These are phyloP conservation scores for Threskiornis aethiopicus DNA, from an alignment of 2,797 vertebrate species.

Conservation along the genomic window DNA sequence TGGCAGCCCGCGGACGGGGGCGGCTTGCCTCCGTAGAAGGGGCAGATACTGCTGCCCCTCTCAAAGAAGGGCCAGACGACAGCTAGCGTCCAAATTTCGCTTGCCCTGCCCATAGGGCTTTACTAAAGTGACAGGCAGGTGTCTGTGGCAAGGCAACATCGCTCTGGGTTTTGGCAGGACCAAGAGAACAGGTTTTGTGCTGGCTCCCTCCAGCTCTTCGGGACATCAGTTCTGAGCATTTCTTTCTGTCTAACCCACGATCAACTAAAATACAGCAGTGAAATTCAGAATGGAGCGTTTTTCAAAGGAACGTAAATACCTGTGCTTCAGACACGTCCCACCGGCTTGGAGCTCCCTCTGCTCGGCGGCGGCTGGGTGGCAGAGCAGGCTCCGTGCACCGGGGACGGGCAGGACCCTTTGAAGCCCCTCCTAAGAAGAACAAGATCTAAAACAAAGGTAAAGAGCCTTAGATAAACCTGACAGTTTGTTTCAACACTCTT, in stretches of 20 bases:
- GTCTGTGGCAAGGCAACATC: fast-evolving
- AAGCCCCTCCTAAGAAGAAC: not conserved
- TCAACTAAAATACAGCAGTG: no score
- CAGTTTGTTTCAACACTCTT: not conserved
- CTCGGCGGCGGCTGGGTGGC: fast-evolving
- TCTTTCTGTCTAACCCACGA: not conserved
- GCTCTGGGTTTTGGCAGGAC: not conserved
- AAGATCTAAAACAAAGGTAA: not conserved
- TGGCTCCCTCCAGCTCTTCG: not conserved
- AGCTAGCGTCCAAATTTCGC: fast-evolving
- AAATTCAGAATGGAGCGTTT: not conserved
- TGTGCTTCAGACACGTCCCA: not conserved
- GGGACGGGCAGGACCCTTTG: not conserved
- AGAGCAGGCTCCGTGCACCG: fast-evolving
- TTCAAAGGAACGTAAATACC: not conserved
- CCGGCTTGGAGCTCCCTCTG: not conserved
- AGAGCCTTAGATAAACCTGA: not conserved
- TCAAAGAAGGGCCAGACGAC: not conserved
- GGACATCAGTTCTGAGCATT: not conserved
- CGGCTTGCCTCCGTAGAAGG: no score
- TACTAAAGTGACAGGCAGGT: not conserved
- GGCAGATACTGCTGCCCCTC: not conserved
- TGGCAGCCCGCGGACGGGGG: fast-evolving
- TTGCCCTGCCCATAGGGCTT: not conserved
- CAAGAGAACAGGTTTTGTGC: not conserved